Evolutionary conservation across 1,140 invertebrate genomes (phyloP).

Genomic region (Drosophila ogumai): DNA sequence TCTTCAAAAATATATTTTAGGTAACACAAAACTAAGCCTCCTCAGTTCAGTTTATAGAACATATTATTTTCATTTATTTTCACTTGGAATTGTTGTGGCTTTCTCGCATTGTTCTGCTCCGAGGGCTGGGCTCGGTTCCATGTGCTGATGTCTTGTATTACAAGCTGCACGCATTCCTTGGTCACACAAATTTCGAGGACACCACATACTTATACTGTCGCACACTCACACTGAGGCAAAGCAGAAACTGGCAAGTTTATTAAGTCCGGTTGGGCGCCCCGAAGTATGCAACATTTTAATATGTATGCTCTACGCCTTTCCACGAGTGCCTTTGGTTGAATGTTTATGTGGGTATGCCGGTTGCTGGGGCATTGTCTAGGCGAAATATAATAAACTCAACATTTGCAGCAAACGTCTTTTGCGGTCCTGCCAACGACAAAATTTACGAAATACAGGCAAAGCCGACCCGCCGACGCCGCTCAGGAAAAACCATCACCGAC

Average conservation of each 20-base stretch:
- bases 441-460: slow-evolving; percentile 41
- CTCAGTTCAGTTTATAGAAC: neutral
- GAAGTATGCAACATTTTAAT: slow-evolving; percentile 81
- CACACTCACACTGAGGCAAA: slow-evolving; percentile 20
- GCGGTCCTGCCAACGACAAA: slow-evolving; percentile 54
- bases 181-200: slow-evolving; percentile 56
- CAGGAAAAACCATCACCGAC: slow-evolving; percentile 10
- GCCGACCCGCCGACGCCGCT: neutral
- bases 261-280: slow-evolving; percentile 61
- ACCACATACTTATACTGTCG: slow-evolving; percentile 11
- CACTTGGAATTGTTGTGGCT: slow-evolving; percentile 4
- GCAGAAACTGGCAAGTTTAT: slow-evolving; percentile 65
- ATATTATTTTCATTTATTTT: slow-evolving; percentile 9
- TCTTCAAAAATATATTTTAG: too few species aligned
- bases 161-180: slow-evolving; percentile 72
- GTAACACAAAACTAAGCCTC: neutral
- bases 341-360: slow-evolving; percentile 8
- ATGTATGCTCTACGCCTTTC: slow-evolving; percentile 52
- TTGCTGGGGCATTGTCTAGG: slow-evolving; percentile 45
- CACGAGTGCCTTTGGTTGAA: slow-evolving; percentile 8
- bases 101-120: slow-evolving; percentile 8
- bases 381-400: slow-evolving; percentile 65
- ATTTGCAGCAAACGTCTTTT: slow-evolving; percentile 66
- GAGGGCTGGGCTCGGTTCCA: neutral
- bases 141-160: slow-evolving; percentile 66